Conservation (phyloP, 2,113 vertebrate species). For the Hyperopisus bebe region DNA sequence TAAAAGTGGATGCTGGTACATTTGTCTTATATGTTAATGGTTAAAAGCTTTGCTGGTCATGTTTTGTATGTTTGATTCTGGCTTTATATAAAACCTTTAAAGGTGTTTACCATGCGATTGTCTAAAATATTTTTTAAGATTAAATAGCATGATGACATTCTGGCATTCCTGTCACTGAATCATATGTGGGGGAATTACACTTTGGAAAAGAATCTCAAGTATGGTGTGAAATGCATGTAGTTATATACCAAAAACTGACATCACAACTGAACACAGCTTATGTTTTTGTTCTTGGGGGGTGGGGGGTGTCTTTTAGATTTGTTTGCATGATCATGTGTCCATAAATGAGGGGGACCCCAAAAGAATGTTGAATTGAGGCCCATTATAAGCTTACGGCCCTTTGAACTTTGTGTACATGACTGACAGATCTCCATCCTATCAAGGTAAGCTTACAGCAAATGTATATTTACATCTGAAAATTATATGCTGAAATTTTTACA, state of each 20-base stretch:
- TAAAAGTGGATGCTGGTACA: neutral
- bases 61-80: neutral
- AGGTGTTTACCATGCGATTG: neutral
- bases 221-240: neutral
- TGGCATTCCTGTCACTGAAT: neutral
- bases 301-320: neutral
- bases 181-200: neutral
- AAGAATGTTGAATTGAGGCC: neutral
- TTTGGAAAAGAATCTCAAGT: neutral
- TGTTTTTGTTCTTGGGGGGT: neutral
- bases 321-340: neutral
- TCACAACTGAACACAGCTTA: neutral
- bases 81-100: neutral
- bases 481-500: neutral
- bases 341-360: neutral
- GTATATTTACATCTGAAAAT: neutral
- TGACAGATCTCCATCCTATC: neutral
- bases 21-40: neutral
- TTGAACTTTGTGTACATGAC: neutral
- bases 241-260: neutral
- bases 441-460: neutral
- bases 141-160: neutral
- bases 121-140: neutral
- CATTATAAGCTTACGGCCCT: neutral
- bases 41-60: neutral